Evolutionary conservation across 2,113 vertebrate genomes (phyloP).

Genomic region (Tylochromis polylepis): DNA sequence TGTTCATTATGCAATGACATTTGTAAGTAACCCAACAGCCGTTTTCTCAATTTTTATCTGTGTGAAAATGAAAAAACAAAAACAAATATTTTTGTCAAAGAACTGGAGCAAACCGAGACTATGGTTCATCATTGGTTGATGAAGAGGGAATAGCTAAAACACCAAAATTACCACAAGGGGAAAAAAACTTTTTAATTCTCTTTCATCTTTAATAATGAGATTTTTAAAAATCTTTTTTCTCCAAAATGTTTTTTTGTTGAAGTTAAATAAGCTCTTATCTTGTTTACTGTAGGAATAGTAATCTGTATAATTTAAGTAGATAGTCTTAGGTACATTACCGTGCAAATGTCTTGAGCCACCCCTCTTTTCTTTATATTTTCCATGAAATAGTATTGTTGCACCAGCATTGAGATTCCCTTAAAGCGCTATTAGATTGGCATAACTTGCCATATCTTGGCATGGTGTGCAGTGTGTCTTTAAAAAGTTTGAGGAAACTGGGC

Average conservation of each 20-base stretch:
- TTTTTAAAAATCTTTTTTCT: background rate
- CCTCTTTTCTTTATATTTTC: background rate
- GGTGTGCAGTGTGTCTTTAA: background rate
- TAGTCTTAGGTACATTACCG: background rate
- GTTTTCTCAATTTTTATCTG: background rate
- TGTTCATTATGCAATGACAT: background rate
- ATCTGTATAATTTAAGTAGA: background rate
- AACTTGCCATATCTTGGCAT: background rate
- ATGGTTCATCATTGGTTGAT: background rate
- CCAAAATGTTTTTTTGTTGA: background rate
- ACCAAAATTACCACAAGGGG: background rate
- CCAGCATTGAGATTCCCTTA: background rate
- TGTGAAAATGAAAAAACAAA: background rate
- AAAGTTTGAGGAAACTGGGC: background rate
- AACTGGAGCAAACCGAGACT: background rate
- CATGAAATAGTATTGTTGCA: background rate
- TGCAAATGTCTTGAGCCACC: background rate
- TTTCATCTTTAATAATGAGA: background rate
- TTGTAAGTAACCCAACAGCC: background rate
- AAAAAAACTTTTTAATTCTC: background rate
- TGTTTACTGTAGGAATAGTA: background rate
- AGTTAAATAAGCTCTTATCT: background rate
- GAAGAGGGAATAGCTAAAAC: background rate
- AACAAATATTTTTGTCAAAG: no score
- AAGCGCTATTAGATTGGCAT: background rate